phyloP scores from a whole-genome alignment of 2,113 vertebrate genomes.

The Rhombomys opimus region DNA sequence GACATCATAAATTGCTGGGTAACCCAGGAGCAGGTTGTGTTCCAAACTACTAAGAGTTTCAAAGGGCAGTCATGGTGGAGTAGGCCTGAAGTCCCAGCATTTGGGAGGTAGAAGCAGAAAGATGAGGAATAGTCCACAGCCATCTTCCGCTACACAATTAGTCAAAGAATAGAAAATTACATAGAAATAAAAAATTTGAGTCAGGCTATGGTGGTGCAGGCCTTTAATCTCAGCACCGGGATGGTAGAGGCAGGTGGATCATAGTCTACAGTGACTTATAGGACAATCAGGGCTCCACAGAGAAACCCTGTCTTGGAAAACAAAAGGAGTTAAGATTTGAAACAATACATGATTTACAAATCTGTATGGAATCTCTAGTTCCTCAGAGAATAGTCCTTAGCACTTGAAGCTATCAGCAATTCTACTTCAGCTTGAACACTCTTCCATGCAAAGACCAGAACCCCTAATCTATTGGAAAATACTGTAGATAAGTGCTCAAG shows the following conservation, averaged over 20 bases:
- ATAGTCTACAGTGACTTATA: no score
- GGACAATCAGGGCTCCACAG: no score
- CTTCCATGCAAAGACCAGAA: background rate
- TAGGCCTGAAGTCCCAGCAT: no score
- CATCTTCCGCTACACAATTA: background rate
- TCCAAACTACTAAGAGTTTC: background rate
- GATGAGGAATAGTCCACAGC: background rate
- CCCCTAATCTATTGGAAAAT: background rate
- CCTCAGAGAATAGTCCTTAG: background rate
- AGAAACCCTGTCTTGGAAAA: no score
- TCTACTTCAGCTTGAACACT: background rate
- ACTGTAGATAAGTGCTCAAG: background rate
- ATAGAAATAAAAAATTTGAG: background rate
- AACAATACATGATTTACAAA: background rate
- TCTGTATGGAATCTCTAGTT: background rate
- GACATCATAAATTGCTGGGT: no score
- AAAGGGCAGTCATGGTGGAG: conserved; percentile 23
- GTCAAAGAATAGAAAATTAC: background rate
- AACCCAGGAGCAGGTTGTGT: no score
- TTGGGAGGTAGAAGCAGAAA: background rate
- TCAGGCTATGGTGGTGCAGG: no score
- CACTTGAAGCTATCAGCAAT: background rate
- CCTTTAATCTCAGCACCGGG: no score
- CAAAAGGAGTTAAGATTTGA: background rate
- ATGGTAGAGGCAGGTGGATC: no score